Percentiles rank a stretch among this genome's conserved stretches.
Evolutionary conservation across 2,113 vertebrate genomes (phyloP).

Genomic region (Eubucco bourcierii): DNA sequence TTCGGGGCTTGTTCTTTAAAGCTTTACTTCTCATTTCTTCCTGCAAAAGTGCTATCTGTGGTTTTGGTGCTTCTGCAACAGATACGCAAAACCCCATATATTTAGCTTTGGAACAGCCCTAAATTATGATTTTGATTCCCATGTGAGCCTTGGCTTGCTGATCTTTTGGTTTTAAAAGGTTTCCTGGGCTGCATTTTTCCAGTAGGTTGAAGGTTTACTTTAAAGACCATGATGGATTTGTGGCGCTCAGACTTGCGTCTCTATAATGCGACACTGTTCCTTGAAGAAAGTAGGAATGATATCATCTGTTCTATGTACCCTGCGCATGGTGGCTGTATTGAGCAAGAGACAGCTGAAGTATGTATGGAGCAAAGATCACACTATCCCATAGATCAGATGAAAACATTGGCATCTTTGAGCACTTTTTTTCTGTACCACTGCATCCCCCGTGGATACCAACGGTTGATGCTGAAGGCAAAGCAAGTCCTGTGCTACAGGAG

Average conservation of each 20-base stretch:
- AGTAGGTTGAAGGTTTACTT: not conserved
- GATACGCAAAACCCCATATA: not conserved
- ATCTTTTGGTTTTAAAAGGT: not conserved
- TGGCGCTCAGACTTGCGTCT: not conserved
- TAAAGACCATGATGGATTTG: not conserved
- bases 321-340: not conserved
- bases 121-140: not conserved
- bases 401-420: not conserved
- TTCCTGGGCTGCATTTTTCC: not conserved
- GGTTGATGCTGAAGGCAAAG: not conserved
- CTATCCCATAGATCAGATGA: not conserved
- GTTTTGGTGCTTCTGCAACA: not conserved
- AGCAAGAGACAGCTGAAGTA: not conserved
- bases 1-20: not conserved
- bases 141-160: not conserved
- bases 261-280: not conserved
- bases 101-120: not conserved
- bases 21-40: not conserved
- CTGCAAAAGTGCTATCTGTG: not conserved
- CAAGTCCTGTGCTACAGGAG: not conserved
- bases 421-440: not conserved
- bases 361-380: not conserved
- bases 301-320: not conserved
- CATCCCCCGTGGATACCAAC: not conserved
- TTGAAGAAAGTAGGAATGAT: not conserved